Evolutionary conservation across 2,113 vertebrate species (phyloP).

Genomic region (Capreolus pygargus): DNA sequence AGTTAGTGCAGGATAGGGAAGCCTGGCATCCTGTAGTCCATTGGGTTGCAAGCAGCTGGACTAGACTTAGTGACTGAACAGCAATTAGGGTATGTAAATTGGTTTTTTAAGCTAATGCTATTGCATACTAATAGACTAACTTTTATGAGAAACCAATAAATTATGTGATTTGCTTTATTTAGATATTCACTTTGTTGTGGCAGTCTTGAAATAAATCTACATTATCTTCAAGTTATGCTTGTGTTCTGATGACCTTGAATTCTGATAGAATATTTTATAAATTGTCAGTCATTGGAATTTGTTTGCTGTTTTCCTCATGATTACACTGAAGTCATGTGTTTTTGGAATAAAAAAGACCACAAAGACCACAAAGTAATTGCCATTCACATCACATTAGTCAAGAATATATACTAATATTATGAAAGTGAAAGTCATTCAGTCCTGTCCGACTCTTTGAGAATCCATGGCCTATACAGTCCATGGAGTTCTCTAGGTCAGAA

Average conservation of each 20-base stretch:
- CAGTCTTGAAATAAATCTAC: not conserved
- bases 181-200: not conserved
- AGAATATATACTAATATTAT: not conserved
- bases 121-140: not conserved
- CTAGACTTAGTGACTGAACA: not conserved
- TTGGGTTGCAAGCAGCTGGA: not conserved
- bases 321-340: not conserved
- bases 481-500: not conserved
- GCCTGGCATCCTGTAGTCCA: not conserved
- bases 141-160: not conserved
- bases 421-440: not conserved
- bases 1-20: not conserved
- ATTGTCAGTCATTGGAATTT: not conserved
- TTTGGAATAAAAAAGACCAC: not conserved
- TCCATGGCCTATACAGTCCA: not conserved
- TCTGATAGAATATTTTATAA: not conserved
- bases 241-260: not conserved
- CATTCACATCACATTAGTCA: not conserved
- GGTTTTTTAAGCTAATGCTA: not conserved
- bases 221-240: not conserved
- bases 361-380: not conserved
- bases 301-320: not conserved
- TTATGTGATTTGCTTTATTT: not conserved
- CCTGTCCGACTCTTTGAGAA: not conserved
- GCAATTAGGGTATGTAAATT: not conserved